These are phyloP conservation scores for Nasonovia ribisnigri DNA, from an alignment of 2,888 invertebrate species.

Conservation along the genomic window DNA sequence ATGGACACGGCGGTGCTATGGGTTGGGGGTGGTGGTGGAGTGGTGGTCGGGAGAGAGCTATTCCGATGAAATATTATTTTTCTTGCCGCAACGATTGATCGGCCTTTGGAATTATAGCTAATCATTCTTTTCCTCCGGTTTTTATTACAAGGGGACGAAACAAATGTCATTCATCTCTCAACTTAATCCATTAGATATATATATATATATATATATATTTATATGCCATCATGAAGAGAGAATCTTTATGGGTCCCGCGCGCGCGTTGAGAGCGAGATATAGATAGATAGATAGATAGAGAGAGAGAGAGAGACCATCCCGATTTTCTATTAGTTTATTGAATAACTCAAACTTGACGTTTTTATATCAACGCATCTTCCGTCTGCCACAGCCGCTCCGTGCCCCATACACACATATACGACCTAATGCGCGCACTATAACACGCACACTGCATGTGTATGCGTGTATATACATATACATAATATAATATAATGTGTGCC, in stretches of 20 bases:
- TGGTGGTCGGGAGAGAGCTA: neutral
- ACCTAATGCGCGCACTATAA: neutral
- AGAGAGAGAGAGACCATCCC: neutral
- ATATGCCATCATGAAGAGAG: neutral
- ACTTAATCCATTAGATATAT: conserved; percentile 62
- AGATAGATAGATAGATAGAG: neutral
- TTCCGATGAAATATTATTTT: conserved; percentile 64
- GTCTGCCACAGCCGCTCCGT: neutral
- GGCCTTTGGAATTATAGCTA: conserved; percentile 65
- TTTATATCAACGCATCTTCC: conserved; percentile 32
- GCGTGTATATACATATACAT: too few relatives aligned
- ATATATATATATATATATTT: neutral
- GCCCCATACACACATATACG: conserved; percentile 13
- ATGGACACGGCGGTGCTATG: neutral
- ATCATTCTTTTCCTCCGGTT: conserved; percentile 59
- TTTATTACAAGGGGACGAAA: conserved; percentile 61
- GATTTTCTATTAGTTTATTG: conserved; percentile 55
- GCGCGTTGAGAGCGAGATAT: neutral
- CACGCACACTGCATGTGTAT: neutral
- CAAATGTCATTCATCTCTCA: conserved; percentile 64
- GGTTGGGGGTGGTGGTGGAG: neutral
- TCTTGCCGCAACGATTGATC: conserved; percentile 64
- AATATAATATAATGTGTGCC: neutral
- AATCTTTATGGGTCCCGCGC: conserved; percentile 37
- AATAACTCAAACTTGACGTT: conserved; percentile 55